Percentiles rank a stretch among this genome's conserved stretches.
Conservation (phyloP, 2,797 vertebrate species). For the Labroides dimidiatus region DNA sequence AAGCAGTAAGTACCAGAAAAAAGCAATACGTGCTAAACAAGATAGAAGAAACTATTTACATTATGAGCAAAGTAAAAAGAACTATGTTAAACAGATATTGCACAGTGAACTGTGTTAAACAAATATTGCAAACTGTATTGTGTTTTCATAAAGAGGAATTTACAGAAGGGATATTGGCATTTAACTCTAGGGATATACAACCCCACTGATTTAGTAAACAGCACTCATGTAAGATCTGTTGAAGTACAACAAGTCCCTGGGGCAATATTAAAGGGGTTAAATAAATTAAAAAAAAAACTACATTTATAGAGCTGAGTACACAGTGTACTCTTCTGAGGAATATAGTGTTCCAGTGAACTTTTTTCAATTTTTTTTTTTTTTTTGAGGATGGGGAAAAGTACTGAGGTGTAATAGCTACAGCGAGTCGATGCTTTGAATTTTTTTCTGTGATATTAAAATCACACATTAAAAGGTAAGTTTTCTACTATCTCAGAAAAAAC, state of each 20-base stretch:
- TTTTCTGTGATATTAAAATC: too few relatives aligned
- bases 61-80: too few relatives aligned
- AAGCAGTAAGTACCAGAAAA: too few relatives aligned
- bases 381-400: not conserved
- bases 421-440: too few relatives aligned
- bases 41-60: too few relatives aligned
- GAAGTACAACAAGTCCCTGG: not conserved
- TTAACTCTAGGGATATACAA: not conserved
- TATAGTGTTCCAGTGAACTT: not conserved
- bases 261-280: not conserved
- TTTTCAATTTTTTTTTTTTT: not conserved
- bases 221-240: not conserved
- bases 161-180: not conserved
- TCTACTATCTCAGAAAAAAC: too few relatives aligned
- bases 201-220: not conserved
- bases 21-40: too few relatives aligned
- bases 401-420: not conserved
- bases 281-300: not conserved
- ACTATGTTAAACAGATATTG: too few relatives aligned
- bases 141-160: not conserved
- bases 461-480: too few relatives aligned
- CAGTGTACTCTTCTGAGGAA: not conserved
- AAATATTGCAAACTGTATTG: too few relatives aligned
- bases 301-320: constrained; percentile 3
- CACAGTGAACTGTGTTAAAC: too few relatives aligned